Conservation (phyloP, 2,888 invertebrate species). For the Copidosoma aretas region DNA sequence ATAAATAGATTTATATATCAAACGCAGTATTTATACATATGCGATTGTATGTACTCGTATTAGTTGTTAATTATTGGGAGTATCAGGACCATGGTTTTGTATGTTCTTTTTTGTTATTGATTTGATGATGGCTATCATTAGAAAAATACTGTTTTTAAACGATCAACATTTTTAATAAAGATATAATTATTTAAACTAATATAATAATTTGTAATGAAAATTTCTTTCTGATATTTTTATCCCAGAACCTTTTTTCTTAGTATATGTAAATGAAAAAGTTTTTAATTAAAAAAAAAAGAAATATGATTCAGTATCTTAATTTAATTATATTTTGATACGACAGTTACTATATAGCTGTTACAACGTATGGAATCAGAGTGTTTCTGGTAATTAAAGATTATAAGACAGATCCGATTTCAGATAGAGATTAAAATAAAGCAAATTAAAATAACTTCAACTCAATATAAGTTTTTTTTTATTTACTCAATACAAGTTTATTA, state of each 20-base stretch:
- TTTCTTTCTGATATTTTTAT: background rate
- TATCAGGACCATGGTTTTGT: conserved; percentile 19
- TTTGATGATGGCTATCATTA: conserved; percentile 3
- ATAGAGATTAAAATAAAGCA: too few relatives aligned
- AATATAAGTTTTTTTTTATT: too few relatives aligned
- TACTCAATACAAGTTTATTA: too few relatives aligned
- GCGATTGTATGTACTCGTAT: conserved; percentile 28
- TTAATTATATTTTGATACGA: too few relatives aligned
- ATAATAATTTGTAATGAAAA: conserved; percentile 28
- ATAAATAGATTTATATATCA: conserved; percentile 43
- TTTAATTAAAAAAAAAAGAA: too few relatives aligned
- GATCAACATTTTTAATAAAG: conserved; percentile 22
- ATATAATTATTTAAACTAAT: conserved; percentile 22
- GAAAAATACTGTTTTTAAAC: conserved; percentile 20
- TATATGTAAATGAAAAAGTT: background rate
- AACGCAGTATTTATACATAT: conserved; percentile 34
- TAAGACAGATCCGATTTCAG: too few relatives aligned
- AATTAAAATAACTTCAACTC: too few relatives aligned
- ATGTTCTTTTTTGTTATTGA: conserved; percentile 31
- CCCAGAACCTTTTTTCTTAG: background rate
- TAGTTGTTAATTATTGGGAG: conserved; percentile 11
- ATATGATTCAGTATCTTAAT: too few relatives aligned
- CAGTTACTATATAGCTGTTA: too few relatives aligned
- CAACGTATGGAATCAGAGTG: too few relatives aligned
- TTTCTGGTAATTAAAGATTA: too few relatives aligned